Conservation (phyloP, 2,113 vertebrate species). For the Mugil cephalus region DNA sequence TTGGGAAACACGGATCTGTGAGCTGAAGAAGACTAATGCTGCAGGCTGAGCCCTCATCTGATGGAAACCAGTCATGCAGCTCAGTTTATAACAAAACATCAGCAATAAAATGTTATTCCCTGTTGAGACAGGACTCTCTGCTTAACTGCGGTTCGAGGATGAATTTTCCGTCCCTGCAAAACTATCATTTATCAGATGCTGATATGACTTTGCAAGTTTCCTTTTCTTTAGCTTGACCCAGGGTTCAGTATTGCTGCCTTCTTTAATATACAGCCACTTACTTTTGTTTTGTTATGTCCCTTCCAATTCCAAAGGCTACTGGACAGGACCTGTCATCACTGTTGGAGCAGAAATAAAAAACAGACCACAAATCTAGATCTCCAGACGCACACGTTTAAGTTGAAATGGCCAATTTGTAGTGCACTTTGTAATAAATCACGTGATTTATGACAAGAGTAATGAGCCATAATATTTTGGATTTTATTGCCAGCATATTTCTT, state of each 20-base stretch:
- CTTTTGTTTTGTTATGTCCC: conserved; percentile 11
- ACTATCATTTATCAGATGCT: conserved; percentile 46
- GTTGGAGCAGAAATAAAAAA: conserved; percentile 8
- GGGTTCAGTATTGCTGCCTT: conserved; percentile 28
- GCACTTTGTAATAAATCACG: conserved; percentile 30
- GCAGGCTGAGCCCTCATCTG: not conserved
- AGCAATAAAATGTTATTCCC: conserved; percentile 8
- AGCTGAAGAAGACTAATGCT: conserved; percentile 27
- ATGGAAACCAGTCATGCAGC: not conserved
- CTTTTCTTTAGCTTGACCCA: conserved; percentile 2
- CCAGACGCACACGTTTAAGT: conserved; percentile 1
- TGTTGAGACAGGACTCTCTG: conserved; percentile 15
- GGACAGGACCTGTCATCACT: conserved; percentile 39
- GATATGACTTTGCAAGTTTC: conserved; percentile 29
- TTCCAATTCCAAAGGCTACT: conserved; percentile 32
- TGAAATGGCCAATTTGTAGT: conserved; percentile 29
- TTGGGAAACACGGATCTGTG: conserved; percentile 30
- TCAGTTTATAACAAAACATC: conserved; percentile 13
- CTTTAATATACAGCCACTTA: conserved; percentile 2
- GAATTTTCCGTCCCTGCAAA: conserved; percentile 60
- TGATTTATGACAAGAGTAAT: conserved; percentile 44
- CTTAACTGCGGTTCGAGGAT: conserved; percentile 38
- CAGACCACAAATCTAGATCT: conserved; percentile 15
- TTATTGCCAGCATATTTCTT: conserved; percentile 25
- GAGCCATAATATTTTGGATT: conserved; percentile 44